These are phyloP conservation scores for Cloeon dipterum DNA, from an alignment of 2,888 invertebrate species.

Conservation along the genomic window DNA sequence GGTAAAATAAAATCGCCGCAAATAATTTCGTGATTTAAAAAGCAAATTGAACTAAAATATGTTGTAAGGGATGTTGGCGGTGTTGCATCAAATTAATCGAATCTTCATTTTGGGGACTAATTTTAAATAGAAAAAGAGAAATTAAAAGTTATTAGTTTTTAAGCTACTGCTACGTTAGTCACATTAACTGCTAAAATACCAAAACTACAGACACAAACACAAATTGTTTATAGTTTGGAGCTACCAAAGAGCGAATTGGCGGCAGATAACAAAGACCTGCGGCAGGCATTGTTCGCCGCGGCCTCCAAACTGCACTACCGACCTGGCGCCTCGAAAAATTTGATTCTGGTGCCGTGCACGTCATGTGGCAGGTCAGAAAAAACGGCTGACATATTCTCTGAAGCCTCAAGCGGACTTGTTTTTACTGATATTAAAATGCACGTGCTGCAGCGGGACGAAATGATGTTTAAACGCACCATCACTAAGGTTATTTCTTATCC, in stretches of 20 bases:
- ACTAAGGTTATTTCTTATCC: too few species aligned
- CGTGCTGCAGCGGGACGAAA: constrained; percentile 12
- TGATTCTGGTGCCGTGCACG: constrained; percentile 19
- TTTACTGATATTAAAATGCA: constrained; percentile 14
- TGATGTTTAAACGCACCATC: constrained; percentile 9
- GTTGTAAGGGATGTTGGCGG: too few species aligned
- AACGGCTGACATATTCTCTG: constrained; percentile 9
- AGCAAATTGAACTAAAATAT: too few species aligned
- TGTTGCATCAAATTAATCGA: too few species aligned
- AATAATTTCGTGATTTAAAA: too few species aligned
- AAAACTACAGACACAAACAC: too few species aligned
- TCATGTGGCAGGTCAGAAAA: constrained; percentile 8
- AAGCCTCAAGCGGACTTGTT: constrained; percentile 13
- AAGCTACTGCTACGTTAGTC: too few species aligned
- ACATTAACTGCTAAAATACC: too few species aligned
- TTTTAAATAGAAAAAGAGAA: too few species aligned
- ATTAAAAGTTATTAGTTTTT: too few species aligned
- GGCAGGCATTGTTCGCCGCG: not conserved
- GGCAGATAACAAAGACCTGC: not conserved
- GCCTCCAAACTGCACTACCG: constrained; percentile 18
- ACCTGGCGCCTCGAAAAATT: constrained; percentile 20
- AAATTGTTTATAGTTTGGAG: not conserved
- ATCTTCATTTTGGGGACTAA: too few species aligned
- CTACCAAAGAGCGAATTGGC: not conserved
- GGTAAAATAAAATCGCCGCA: too few species aligned